A percentile compares a stretch with the other conserved stretches of the same genome.
Evolutionary conservation across 1,140 invertebrate genomes (phyloP).

Genomic region (Eumeta japonica): DNA sequence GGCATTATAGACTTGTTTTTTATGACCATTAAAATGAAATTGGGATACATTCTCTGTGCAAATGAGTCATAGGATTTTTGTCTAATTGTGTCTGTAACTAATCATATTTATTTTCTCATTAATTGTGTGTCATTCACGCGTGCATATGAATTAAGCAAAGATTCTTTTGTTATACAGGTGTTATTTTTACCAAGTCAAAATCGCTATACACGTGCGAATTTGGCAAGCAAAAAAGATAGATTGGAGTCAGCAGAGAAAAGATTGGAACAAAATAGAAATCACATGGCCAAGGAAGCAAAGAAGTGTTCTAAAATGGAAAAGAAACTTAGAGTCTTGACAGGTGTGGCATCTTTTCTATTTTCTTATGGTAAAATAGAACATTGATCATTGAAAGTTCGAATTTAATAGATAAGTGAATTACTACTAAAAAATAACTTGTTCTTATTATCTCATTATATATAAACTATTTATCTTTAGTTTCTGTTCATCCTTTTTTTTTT

Average conservation of each 20-base stretch:
- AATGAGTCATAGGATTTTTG: too few species aligned
- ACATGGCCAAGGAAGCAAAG: constrained; percentile 95
- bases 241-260: constrained; percentile 91
- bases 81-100: too few species aligned
- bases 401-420: background rate
- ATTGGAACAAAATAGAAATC: constrained; percentile 87
- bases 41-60: too few species aligned
- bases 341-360: constrained; percentile 81
- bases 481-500: constrained; percentile 7
- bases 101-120: too few species aligned
- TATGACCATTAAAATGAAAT: too few species aligned
- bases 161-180: constrained; percentile 68
- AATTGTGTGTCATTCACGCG: too few species aligned
- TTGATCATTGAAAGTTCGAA: constrained; percentile 1
- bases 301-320: constrained; percentile 97
- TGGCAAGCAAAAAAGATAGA: constrained; percentile 93
- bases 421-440: too few species aligned
- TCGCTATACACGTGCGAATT: constrained; percentile 88
- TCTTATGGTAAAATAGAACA: constrained; percentile 62
- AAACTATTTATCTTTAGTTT: background rate
- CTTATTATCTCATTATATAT: too few species aligned
- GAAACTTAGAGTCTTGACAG: constrained; percentile 91
- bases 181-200: constrained; percentile 86
- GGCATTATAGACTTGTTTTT: too few species aligned
- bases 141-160: too few species aligned